A percentile compares a stretch with the other conserved stretches of the same genome.
Conservation (phyloP, 2,113 vertebrate species). For the Cheirogaleus medius region DNA sequence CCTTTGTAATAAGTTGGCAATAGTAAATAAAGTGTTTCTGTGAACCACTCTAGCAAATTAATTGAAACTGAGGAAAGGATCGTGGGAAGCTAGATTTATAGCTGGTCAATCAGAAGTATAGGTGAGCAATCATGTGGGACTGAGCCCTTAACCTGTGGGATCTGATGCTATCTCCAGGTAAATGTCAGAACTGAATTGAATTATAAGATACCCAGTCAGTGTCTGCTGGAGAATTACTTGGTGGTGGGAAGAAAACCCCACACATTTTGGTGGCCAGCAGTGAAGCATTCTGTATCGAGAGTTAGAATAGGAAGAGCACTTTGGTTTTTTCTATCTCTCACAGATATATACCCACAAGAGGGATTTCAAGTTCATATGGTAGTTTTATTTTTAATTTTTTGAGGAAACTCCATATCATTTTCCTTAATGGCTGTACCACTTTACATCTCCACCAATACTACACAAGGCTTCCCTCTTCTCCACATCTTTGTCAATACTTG, state of each 20-base stretch:
- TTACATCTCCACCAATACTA: background rate
- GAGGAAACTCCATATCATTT: background rate
- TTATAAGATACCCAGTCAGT: background rate
- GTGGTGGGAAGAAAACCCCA: background rate
- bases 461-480: background rate
- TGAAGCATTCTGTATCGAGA: background rate
- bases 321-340: background rate
- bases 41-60: background rate
- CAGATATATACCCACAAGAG: background rate
- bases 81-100: background rate
- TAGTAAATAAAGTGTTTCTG: background rate
- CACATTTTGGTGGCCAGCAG: background rate
- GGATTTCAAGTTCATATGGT: background rate
- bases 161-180: background rate
- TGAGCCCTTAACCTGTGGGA: background rate
- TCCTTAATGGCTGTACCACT: background rate
- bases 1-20: background rate
- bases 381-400: background rate
- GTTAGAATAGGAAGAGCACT: background rate
- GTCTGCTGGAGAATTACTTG: background rate
- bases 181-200: background rate
- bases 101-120: background rate
- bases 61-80: background rate
- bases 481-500: background rate
- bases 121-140: background rate